Evolutionary conservation across 2,113 vertebrate species (phyloP).

Genomic region (Coreoperca whiteheadi): DNA sequence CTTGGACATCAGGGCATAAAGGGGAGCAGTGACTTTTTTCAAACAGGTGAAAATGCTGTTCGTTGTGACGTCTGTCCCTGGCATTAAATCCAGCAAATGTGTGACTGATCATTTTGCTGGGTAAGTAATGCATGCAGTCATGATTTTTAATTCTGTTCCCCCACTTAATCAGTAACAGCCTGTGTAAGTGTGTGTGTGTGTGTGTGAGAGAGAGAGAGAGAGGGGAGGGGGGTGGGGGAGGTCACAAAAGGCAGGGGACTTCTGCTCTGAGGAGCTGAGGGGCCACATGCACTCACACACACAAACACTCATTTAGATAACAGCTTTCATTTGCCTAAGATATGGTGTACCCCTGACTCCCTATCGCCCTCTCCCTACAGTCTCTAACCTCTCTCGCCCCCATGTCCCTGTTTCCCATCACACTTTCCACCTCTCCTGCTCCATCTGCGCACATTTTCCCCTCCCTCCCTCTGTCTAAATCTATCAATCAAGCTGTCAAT

Average conservation of each 20-base stretch:
- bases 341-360: neutral
- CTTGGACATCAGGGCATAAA: slow-evolving; percentile 1
- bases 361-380: neutral
- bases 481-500: slow-evolving; percentile 23
- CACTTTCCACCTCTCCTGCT: neutral
- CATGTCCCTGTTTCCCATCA: neutral
- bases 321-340: slow-evolving; percentile 64
- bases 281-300: slow-evolving; percentile 34
- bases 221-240: neutral
- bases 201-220: slow-evolving; percentile 9
- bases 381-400: neutral
- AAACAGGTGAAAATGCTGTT: neutral
- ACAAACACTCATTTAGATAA: slow-evolving; percentile 51
- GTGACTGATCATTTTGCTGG: neutral
- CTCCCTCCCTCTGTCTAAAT: neutral
- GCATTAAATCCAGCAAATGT: slow-evolving; percentile 11
- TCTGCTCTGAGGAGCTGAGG: slow-evolving; percentile 35
- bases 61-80: neutral
- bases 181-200: slow-evolving; percentile 4
- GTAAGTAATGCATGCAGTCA: slow-evolving; percentile 21
- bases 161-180: slow-evolving; percentile 7
- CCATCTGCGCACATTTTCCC: neutral
- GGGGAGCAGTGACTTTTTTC: neutral
- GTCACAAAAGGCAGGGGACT: slow-evolving; percentile 32
- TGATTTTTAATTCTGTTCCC: slow-evolving; percentile 33